A percentile compares a stretch with the other conserved stretches of the same genome.
Evolutionary conservation across 2,797 vertebrate species (phyloP).

Genomic region (Syngnathus acus): DNA sequence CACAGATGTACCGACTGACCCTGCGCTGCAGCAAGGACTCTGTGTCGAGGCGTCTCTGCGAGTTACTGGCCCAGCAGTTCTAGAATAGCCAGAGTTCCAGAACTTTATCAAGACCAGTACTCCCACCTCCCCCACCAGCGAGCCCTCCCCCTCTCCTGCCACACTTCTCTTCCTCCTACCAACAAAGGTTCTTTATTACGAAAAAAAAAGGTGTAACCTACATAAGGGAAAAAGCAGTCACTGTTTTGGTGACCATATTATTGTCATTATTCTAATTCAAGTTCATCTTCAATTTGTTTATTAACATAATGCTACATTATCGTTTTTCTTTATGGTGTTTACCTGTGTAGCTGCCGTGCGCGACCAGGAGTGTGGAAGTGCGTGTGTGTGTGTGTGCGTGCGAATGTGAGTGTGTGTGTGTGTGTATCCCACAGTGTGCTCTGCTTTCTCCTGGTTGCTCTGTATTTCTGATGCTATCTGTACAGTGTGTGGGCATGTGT

Average conservation of each 20-base stretch:
- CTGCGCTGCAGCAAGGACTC: conserved; percentile 89
- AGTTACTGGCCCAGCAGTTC: conserved; percentile 87
- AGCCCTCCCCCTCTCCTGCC: conserved; percentile 17
- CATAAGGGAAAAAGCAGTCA: conserved; percentile 70
- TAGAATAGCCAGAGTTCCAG: conserved; percentile 78
- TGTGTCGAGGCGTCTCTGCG: conserved; percentile 82
- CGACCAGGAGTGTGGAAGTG: conserved; percentile 12
- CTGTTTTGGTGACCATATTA: conserved; percentile 52
- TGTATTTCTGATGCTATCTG: conserved; percentile 33
- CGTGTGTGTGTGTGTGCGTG: conserved; percentile 5
- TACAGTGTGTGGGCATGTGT: conserved; percentile 6
- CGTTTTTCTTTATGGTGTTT: conserved; percentile 69
- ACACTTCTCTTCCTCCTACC: conserved; percentile 21
- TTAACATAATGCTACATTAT: conserved; percentile 64
- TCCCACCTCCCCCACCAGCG: conserved; percentile 48
- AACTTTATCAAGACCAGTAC: conserved; percentile 37
- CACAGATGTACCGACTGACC: conserved; percentile 87
- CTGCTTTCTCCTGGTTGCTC: conserved; percentile 39
- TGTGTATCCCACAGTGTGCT: conserved; percentile 16
- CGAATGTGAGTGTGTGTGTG: conserved; percentile 8
- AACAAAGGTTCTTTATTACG: conserved; percentile 38
- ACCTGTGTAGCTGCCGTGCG: conserved; percentile 40
- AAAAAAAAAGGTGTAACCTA: conserved; percentile 51
- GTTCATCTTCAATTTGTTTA: conserved; percentile 63
- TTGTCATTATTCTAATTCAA: conserved; percentile 61